Base-by-base conservation (phyloP, 2,113 vertebrate species). In the Engraulis encrasicolus region DNA sequence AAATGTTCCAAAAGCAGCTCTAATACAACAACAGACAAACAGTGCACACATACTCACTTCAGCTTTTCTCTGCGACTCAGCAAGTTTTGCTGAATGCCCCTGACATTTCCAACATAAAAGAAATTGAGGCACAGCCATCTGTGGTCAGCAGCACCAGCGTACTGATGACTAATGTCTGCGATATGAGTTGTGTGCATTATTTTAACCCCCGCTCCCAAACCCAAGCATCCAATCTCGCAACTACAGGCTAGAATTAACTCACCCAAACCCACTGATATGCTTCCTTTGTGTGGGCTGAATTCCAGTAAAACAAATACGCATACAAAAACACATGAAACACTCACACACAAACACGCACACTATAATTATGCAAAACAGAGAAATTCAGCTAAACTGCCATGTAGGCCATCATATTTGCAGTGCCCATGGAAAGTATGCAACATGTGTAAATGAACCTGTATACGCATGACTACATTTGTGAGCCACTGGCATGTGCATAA, bases 111-210 rank as follows among this genome's bases (percentile, higher is more conserved):
- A 12, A 15, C 2, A 86, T 40, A 54, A 81, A 49, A 40, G 45
- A 54, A 84, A 27, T 78, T 83, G 82, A 83, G 80, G n/a, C 83
- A 83, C 38, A 77, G 58, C 49, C 49, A 52, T 80, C 37, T 81
- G 49, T 77, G 23, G 61, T 36, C 49, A 77, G 82, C 49, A 34
- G n/a, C 49, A 77, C 78, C 49, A 34, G n/a, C 74, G 40, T 49
- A 38, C 40, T 45, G 19, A 81, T 54, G 66, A 83, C 78, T 78
- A 86, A 81, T 79, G 74, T 78, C 18, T 48, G 9, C 45, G 78
- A 84, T 50, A 38, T 50, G 48, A 19, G 78, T n/a, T 78, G 78
- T 78, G 23, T 71, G 61, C 61, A 71, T 14, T 9, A 31, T 31
- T 31, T 71, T 45, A 45, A 45, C 40, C 40, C 40, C 40, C 40